Base-by-base conservation (phyloP, 2,888 invertebrate species). In the Capitulum mitella region DNA sequence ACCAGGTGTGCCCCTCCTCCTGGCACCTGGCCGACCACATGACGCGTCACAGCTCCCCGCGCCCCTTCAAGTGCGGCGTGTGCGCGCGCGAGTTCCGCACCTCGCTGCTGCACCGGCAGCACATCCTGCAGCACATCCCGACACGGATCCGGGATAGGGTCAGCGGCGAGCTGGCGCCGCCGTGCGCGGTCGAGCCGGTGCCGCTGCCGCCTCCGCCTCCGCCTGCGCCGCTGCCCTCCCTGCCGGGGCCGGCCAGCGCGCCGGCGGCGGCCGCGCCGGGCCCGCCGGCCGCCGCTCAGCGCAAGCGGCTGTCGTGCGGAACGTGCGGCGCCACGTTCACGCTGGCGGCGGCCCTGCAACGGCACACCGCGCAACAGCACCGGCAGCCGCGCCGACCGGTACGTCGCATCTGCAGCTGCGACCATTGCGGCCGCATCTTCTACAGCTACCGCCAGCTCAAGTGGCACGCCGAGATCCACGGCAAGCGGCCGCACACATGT, bases 401-500 rank as follows among this genome's bases (percentile, higher is more conserved):
- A 48, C 79, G 80, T 19, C 78, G 80, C 34, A 81, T 81, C 58
- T 82, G 80, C 77, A 81, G 81, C 78, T 82, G 82, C 78, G 79
- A 80, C 40, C 81, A 78, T 32, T 82, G 82, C 61, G 80, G 80
- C 61, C 79, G 81, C 32, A 78, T 85, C 80, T 90, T 93, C 86
- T 93, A 92, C 84, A 92, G 94, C 78, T 91, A 92, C 84, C 93
- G 93, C 82, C 93, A 93, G 86, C 89, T 94, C 82, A 89, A 90
- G 6, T 93, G 94, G 93, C 95, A 95, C 87, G 90, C 91, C 84
- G 94, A 94, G 86, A 92, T 92, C 8, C 95, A 95, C 87, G 93
- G 92, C 80, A 88, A 89, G 46, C 90, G 91, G 84, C 94, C 94
- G 51, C 93, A 93, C 85, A 91, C 93, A 76, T 95, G 95, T 86